These are phyloP conservation scores for Dione juno DNA, from an alignment of 2,888 invertebrate species.

Conservation along the genomic window DNA sequence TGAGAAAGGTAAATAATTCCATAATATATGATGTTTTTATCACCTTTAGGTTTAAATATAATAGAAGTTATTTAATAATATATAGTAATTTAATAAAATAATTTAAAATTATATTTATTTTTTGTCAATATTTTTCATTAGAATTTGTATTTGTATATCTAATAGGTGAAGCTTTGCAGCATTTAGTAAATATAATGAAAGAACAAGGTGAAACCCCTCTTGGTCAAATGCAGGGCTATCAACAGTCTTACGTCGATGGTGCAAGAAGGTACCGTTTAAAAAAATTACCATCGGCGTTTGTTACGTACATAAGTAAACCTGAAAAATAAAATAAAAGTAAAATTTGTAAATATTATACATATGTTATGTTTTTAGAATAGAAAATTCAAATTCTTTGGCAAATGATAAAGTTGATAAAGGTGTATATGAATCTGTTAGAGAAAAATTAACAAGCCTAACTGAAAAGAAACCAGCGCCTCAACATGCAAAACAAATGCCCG, in stretches of 20 bases:
- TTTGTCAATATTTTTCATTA: neutral
- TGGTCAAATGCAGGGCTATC: slow-evolving; percentile 62
- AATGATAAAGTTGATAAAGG: slow-evolving; percentile 60
- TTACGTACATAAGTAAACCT: no score
- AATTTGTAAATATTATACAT: neutral
- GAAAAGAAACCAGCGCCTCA: slow-evolving; percentile 54
- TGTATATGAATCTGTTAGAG: slow-evolving; percentile 55
- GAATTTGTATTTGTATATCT: neutral
- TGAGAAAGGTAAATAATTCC: slow-evolving; percentile 57
- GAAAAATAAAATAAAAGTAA: no score
- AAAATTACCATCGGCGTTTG: neutral
- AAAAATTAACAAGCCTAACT: slow-evolving; percentile 56
- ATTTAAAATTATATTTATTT: no score
- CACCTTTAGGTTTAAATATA: no score
- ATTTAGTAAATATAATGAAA: slow-evolving; percentile 61
- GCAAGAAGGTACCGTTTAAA: slow-evolving; percentile 57
- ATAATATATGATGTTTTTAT: neutral
- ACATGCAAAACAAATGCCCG: slow-evolving; percentile 56
- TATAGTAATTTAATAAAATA: no score
- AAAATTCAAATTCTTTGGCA: slow-evolving; percentile 50
- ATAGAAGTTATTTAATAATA: neutral
- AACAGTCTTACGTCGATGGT: slow-evolving; percentile 60
- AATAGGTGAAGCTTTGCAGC: slow-evolving; percentile 61
- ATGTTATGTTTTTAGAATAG: slow-evolving; percentile 53
- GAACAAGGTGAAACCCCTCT: slow-evolving; percentile 58